Conservation (phyloP, 1,140 invertebrate species). For the Heliconius hermathena region DNA sequence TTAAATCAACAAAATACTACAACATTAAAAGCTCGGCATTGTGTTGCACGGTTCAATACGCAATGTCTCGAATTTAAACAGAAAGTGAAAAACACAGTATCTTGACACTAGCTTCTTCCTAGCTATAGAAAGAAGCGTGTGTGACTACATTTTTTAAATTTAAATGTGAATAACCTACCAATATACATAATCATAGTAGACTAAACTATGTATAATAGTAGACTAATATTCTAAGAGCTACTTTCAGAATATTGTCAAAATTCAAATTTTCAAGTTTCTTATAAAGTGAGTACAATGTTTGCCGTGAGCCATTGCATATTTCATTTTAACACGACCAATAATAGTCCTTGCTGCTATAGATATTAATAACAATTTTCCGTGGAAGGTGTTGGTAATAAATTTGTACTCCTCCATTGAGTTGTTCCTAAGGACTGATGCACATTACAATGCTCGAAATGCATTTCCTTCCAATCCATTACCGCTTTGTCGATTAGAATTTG, state of each 20-base stretch:
- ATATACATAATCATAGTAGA: too few species aligned
- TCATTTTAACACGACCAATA: neutral
- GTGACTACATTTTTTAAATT: too few species aligned
- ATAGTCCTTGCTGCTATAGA: conserved; percentile 1
- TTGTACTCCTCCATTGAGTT: conserved; percentile 9
- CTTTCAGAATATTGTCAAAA: neutral
- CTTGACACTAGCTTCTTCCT: too few species aligned
- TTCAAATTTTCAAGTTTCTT: conserved; percentile 8
- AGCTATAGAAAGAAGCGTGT: too few species aligned
- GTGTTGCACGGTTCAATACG: too few species aligned
- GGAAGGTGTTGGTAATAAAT: conserved; percentile 18
- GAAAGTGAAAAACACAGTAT: too few species aligned
- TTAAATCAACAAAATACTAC: too few species aligned
- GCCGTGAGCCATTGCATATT: neutral
- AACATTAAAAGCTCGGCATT: too few species aligned
- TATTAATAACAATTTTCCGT: neutral
- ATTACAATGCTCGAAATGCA: conserved; percentile 34
- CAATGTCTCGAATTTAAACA: too few species aligned
- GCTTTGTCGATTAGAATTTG: conserved; percentile 47
- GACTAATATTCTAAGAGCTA: neutral
- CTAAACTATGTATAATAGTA: neutral
- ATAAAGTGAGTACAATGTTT: conserved; percentile 13
- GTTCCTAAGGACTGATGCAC: conserved; percentile 31
- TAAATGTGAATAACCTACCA: too few species aligned
- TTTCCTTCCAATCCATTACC: conserved; percentile 49